These are phyloP conservation scores for Drosophila planitibia DNA, from an alignment of 2,888 invertebrate species.

Conservation along the genomic window DNA sequence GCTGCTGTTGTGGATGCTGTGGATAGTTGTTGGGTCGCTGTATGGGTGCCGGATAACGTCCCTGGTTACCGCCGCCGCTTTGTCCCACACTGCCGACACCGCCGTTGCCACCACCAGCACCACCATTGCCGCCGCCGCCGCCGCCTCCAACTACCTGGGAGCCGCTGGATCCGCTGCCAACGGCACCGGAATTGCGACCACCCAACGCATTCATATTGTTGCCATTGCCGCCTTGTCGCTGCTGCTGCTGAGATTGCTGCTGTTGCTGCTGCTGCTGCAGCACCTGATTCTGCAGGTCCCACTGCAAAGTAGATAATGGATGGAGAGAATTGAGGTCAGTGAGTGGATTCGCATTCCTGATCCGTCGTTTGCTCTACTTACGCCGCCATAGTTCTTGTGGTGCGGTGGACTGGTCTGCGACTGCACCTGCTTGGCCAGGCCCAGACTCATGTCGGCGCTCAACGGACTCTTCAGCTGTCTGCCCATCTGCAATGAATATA, in stretches of 20 bases:
- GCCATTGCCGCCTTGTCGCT: slow-evolving; percentile 72
- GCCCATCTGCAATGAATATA: slow-evolving; percentile 79
- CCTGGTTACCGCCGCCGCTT: slow-evolving; percentile 77
- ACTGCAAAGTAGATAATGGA: slow-evolving; percentile 66
- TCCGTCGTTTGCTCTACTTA: slow-evolving; percentile 70
- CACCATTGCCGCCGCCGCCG: slow-evolving; percentile 52
- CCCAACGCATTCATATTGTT: slow-evolving; percentile 73
- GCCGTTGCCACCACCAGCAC: slow-evolving; percentile 48
- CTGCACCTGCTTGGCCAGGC: slow-evolving; percentile 85
- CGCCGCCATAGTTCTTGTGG: slow-evolving; percentile 85
- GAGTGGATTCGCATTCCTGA: slow-evolving; percentile 2
- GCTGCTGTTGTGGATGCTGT: slow-evolving; percentile 82
- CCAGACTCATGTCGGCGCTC: slow-evolving; percentile 84
- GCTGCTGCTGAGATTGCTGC: slow-evolving; percentile 79
- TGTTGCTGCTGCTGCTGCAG: slow-evolving; percentile 86
- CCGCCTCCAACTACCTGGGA: slow-evolving; percentile 61
- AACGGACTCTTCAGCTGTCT: slow-evolving; percentile 85
- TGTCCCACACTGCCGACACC: slow-evolving; percentile 76
- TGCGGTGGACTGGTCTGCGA: slow-evolving; percentile 85
- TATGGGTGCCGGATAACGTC: slow-evolving; percentile 85
- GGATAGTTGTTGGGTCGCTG: slow-evolving; percentile 85
- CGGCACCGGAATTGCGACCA: slow-evolving; percentile 62
- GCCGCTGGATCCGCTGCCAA: slow-evolving; percentile 60
- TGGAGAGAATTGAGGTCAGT: slow-evolving; percentile 11
- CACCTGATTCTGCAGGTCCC: slow-evolving; percentile 84